Conservation (phyloP, 2,888 invertebrate genomes). For the Lycophotia porphyrea region DNA sequence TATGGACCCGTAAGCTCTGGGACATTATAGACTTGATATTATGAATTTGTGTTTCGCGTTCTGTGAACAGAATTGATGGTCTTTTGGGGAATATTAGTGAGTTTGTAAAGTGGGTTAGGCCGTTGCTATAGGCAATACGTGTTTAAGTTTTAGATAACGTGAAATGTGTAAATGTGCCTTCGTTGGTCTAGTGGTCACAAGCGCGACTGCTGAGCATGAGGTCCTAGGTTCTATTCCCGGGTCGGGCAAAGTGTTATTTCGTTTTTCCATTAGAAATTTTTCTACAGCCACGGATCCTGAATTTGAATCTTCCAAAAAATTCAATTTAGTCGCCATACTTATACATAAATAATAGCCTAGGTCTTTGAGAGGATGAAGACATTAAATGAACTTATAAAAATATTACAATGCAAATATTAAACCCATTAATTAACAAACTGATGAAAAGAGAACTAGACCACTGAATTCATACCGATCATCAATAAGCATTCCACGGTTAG, state of each 20-base stretch:
- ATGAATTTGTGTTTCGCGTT: conserved; percentile 35
- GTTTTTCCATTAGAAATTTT: too few relatives aligned
- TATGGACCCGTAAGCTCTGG: conserved; percentile 14
- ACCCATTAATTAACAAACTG: background rate
- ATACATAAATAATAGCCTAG: too few relatives aligned
- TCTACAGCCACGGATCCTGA: too few relatives aligned
- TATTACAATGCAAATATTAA: background rate
- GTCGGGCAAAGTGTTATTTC: background rate
- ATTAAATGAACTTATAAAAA: background rate
- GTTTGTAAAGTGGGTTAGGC: conserved; percentile 1
- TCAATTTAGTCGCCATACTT: too few relatives aligned
- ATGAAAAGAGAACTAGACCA: background rate
- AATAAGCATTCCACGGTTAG: conserved; percentile 32
- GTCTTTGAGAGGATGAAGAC: too few relatives aligned
- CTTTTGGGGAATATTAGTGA: conserved; percentile 29
- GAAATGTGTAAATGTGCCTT: background rate
- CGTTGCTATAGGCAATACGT: background rate
- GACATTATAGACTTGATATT: conserved; percentile 48
- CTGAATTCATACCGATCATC: conserved; percentile 16
- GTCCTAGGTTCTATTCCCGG: background rate
- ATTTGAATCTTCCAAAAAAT: too few relatives aligned
- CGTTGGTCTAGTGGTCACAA: background rate
- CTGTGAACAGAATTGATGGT: conserved; percentile 31
- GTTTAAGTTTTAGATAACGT: background rate
- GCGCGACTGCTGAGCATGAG: background rate